These are phyloP conservation scores for Karalla daura DNA, from an alignment of 2,797 vertebrate species.

Conservation along the genomic window DNA sequence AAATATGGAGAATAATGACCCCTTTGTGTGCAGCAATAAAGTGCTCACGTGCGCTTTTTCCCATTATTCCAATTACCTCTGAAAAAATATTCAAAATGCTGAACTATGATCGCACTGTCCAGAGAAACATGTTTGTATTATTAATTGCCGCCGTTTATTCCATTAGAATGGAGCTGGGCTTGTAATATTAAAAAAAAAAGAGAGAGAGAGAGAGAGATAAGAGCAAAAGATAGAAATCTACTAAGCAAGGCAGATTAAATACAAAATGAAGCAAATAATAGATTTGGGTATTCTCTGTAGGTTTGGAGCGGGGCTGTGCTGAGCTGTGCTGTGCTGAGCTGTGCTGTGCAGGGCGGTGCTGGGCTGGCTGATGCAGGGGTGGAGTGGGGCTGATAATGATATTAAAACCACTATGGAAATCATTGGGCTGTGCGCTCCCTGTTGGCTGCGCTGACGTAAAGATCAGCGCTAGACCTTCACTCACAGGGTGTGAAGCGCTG, in stretches of 20 bases:
- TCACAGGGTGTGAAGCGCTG: slow-evolving; percentile 80
- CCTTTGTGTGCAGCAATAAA: neutral
- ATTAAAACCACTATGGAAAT: slow-evolving; percentile 87
- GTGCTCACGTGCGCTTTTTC: slow-evolving; percentile 1
- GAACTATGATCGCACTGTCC: slow-evolving; percentile 1
- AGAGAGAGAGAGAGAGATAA: slow-evolving; percentile 8
- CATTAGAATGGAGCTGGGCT: slow-evolving; percentile 31
- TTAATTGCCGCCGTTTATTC: slow-evolving; percentile 57
- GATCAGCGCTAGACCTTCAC: slow-evolving; percentile 80
- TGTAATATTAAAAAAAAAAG: slow-evolving; percentile 26
- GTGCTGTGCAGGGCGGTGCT: slow-evolving; percentile 34
- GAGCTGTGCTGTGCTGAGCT: slow-evolving; percentile 36
- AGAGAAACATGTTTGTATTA: slow-evolving; percentile 28
- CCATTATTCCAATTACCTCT: neutral
- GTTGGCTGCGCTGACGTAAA: slow-evolving; percentile 78
- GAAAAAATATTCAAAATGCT: slow-evolving; percentile 17
- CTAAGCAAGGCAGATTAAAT: slow-evolving; percentile 74
- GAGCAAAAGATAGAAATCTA: slow-evolving; percentile 56
- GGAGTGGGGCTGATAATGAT: slow-evolving; percentile 85
- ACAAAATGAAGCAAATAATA: slow-evolving; percentile 85
- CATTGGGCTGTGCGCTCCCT: slow-evolving; percentile 78
- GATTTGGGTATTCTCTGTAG: slow-evolving; percentile 83
- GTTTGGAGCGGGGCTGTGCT: slow-evolving; percentile 43
- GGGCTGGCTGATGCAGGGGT: slow-evolving; percentile 67
- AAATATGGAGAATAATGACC: neutral